Base-by-base conservation (phyloP, 2,888 invertebrate species). In the Disparrhopalites patrizii region DNA sequence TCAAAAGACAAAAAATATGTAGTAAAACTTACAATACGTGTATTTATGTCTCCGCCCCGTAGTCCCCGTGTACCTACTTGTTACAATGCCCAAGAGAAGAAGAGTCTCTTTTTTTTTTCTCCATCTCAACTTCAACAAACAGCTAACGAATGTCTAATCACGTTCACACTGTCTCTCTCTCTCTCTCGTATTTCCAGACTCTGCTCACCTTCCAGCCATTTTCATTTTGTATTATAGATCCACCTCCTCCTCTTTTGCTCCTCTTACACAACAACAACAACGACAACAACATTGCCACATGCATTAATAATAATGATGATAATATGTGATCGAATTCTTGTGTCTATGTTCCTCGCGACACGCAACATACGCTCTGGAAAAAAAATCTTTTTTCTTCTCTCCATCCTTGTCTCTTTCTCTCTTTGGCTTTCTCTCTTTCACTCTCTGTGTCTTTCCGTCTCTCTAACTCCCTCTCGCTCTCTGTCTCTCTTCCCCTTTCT, bases 111-210 rank as follows among this genome's bases (percentile, higher is more conserved):
- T 25, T 23, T 33, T 18, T 56, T 20, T 38, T 38, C 31, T 33
- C 18, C 23, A 5, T 55, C 33, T 33, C 10, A 10, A 23, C 3
- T 36, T 36, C 23, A 38, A 56, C 36, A 56, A 55, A 18, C 38
- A 56, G 38, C 56, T 40, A 57, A 50, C 51, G 23, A 61, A 61
- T 61, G 61, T 51, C 51, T 61, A 51, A 61, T 51, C 51, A 61
- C 61, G 61, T 33, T 60, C 60, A 18, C 40, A 40, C 40, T 40
- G 40, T 57, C 25, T 56, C 56, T 33, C 36, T 43, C 40, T 57
- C 27, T 58, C 40, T 40, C 40, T 7, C 56, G 18, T n/a, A 15
- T 13, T 13, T 28, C n/a, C 54, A 28, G 28, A 30, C 54, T 10
- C 18, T 30, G n/a, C 13, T 8, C 5, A 30, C 54, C 54, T 54